Base-by-base conservation (phyloP, 2,888 invertebrate genomes). In the Eupithecia insigniata region DNA sequence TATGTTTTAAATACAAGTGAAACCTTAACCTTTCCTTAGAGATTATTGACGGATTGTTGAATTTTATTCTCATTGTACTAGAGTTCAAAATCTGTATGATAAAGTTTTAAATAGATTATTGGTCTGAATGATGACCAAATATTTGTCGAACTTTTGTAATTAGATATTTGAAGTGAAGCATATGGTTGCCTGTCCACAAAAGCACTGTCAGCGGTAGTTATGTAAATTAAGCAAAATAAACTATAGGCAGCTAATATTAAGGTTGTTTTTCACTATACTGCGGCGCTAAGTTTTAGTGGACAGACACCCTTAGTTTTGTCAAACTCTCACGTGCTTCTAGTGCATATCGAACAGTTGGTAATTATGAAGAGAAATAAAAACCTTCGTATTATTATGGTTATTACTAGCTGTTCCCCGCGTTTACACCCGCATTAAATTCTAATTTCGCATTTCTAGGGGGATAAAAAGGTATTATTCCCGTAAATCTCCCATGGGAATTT, bases 341-440 rank as follows among this genome's bases (percentile, higher is more conserved):
- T 88, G 84, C 93, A 93, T 93, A 93, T 93, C 93, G 93, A 90
- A 89, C 83, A 85, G 85, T 90, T 93, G 90, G 88, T 90, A 89
- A 89, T 88, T 92, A 89, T 87, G 85, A 87, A 90, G 88, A 88
- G 89, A 89, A 93, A 92, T 91, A 92, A 92, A 93, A 79, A 88
- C 90, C 91, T 92, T 90, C 91, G 88, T 83, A 87, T 28, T 39
- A 26, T 60, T 39, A 28, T 55, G 26, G 28, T 26, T 58, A 34
- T 73, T 43, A 22, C n/a, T n/a, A n/a, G n/a, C n/a, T n/a, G n/a
- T n/a, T n/a, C n/a, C n/a, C n/a, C n/a, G n/a, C n/a, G n/a, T n/a
- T n/a, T n/a, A n/a, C n/a, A n/a, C n/a, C n/a, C n/a, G n/a, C n/a
- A n/a, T n/a, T n/a, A n/a, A n/a, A n/a, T n/a, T n/a, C n/a, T n/a